Percentiles rank a stretch among this genome's conserved stretches.
These are phyloP conservation scores for Lysandra coridon DNA, from an alignment of 2,888 invertebrate genomes.

Conservation along the genomic window DNA sequence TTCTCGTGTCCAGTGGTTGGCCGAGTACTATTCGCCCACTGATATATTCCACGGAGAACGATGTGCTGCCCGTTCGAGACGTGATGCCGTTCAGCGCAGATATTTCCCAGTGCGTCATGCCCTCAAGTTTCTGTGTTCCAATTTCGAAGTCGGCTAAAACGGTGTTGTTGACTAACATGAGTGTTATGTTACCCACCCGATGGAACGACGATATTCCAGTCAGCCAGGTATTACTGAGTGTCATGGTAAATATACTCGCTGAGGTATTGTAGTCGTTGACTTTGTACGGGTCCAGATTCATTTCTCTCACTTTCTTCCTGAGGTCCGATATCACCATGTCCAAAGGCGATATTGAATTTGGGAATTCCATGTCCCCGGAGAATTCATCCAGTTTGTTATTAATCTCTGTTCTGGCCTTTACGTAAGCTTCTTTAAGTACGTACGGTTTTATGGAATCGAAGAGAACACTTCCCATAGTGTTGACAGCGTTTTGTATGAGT, in stretches of 20 bases:
- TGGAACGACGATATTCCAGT: slow-evolving; percentile 90
- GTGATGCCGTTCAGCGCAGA: slow-evolving; percentile 84
- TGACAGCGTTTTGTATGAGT: slow-evolving; percentile 86
- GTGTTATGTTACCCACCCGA: slow-evolving; percentile 88
- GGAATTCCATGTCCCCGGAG: slow-evolving; percentile 85
- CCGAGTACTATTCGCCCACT: slow-evolving; percentile 84
- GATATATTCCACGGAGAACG: slow-evolving; percentile 90
- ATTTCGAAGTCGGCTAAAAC: slow-evolving; percentile 84
- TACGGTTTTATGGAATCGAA: slow-evolving; percentile 94
- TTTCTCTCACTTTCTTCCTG: slow-evolving; percentile 83
- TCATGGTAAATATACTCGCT: slow-evolving; percentile 85
- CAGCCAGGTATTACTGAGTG: slow-evolving; percentile 87
- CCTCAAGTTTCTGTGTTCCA: slow-evolving; percentile 89
- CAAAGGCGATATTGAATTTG: slow-evolving; percentile 91
- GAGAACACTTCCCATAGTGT: slow-evolving; percentile 89
- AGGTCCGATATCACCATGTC: slow-evolving; percentile 90
- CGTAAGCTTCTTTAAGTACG: slow-evolving; percentile 88
- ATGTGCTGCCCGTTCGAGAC: slow-evolving; percentile 85
- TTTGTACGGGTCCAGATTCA: slow-evolving; percentile 87
- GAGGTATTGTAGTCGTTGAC: slow-evolving; percentile 87
- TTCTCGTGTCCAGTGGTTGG: slow-evolving; percentile 88
- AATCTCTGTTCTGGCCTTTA: slow-evolving; percentile 85
- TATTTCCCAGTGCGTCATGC: slow-evolving; percentile 89
- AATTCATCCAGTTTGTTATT: slow-evolving; percentile 86
- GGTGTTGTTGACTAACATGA: slow-evolving; percentile 86